Conservation (phyloP, 2,113 vertebrate species). For the Crotalus helleri region DNA sequence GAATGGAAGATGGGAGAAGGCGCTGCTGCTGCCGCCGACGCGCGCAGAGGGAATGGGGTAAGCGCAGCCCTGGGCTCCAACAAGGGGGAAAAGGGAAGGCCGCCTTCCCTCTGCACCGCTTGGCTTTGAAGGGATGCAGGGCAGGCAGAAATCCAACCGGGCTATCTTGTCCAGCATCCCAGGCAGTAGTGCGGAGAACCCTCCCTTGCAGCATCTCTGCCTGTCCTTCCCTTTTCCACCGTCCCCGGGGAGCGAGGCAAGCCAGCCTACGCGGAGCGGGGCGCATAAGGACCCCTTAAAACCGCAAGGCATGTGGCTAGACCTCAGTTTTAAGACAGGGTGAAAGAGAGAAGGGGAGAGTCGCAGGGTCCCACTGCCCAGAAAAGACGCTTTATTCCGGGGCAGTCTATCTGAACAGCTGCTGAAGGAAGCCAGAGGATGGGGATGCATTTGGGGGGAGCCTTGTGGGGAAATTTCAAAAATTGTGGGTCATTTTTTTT, state of each 20-base stretch:
- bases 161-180: background rate
- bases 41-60: background rate
- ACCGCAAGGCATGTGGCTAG: background rate
- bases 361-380: background rate
- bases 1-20: background rate
- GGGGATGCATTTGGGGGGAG: background rate
- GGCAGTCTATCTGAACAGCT: background rate
- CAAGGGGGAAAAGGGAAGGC: background rate
- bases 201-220: background rate
- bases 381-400: background rate
- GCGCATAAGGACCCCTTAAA: background rate
- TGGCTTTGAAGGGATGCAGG: too few species aligned
- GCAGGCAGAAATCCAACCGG: background rate
- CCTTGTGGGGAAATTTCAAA: background rate
- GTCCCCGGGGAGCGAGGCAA: background rate
- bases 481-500: too few species aligned
- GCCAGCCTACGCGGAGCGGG: background rate
- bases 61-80: background rate
- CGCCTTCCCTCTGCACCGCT: background rate
- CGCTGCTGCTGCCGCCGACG: background rate
- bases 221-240: background rate
- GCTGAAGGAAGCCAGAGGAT: background rate
- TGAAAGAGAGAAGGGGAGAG: background rate
- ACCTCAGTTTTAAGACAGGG: background rate
- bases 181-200: background rate